phyloP scores from a whole-genome alignment of 1,140 invertebrate species.

The Sminthurides bifidus region DNA sequence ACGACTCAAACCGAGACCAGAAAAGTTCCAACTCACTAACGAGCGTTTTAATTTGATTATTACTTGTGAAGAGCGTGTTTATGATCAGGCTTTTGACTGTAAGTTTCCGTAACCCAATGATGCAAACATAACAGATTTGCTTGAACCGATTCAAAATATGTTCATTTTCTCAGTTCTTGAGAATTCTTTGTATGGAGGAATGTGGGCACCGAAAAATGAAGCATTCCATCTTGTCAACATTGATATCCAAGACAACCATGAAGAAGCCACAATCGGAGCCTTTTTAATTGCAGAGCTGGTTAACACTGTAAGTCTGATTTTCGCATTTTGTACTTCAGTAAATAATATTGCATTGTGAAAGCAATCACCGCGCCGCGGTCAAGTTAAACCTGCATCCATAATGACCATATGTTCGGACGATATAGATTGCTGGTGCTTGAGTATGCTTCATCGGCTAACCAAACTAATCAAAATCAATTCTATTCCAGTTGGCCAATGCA shows the following conservation, averaged over 20 bases:
- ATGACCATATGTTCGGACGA: background rate
- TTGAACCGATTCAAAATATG: constrained; percentile 5
- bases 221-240: constrained; percentile 95
- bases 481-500: constrained; percentile 66
- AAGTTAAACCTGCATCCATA: background rate
- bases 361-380: too few species aligned
- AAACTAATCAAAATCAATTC: constrained; percentile 9
- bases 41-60: constrained; percentile 95
- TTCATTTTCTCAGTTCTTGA: background rate
- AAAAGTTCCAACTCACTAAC: constrained; percentile 80
- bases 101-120: constrained; percentile 21
- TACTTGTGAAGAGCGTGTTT: constrained; percentile 96
- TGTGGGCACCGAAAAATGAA: background rate
- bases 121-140: constrained; percentile 1
- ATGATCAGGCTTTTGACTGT: constrained; percentile 77
- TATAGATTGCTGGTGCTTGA: background rate
- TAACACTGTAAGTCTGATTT: constrained; percentile 52
- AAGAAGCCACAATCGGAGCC: constrained; percentile 99
- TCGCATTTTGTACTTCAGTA: background rate
- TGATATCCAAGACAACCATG: constrained; percentile 98
- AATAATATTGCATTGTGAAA: too few species aligned
- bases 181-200: background rate
- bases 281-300: constrained; percentile 94
- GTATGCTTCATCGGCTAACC: background rate
- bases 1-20: constrained; percentile 85